Evolutionary conservation across 1,140 invertebrate species (phyloP).

Genomic region (Macrostomum lignano): DNA sequence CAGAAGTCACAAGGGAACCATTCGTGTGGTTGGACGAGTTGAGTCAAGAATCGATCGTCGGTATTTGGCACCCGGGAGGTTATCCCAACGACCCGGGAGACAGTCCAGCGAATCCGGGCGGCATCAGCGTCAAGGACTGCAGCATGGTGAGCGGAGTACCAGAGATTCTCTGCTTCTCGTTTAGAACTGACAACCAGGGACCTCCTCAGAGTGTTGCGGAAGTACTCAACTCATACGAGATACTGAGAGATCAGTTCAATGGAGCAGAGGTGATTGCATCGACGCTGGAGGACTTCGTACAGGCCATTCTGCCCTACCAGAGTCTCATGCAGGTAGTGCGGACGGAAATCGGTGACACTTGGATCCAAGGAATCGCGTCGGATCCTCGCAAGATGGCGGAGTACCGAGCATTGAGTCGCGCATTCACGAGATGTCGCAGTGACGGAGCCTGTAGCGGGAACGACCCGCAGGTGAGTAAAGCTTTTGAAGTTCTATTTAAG

Average conservation of each 20-base stretch:
- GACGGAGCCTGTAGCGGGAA: too few species aligned
- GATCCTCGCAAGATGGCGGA: conserved; percentile 1
- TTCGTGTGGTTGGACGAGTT: too few species aligned
- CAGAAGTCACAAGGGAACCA: conserved; percentile 14
- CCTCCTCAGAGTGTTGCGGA: conserved; percentile 8
- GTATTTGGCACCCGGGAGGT: conserved; percentile 7
- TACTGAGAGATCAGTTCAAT: neutral
- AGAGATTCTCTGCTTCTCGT: conserved; percentile 15
- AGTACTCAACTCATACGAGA: neutral
- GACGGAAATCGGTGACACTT: conserved; percentile 1
- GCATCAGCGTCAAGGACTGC: conserved; percentile 12
- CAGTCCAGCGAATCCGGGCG: conserved; percentile 10
- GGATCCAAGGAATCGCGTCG: conserved; percentile 2
- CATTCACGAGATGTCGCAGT: too few species aligned
- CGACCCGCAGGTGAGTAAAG: neutral
- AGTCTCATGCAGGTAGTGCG: neutral
- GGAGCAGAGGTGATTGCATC: neutral
- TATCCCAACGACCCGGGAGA: conserved; percentile 9
- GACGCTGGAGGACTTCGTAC: neutral
- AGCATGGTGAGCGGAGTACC: conserved; percentile 10
- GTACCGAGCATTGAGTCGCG: conserved; percentile 1
- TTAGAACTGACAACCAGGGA: conserved; percentile 14
- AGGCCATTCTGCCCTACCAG: neutral
- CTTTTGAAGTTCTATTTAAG: too few species aligned
- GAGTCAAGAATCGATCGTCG: too few species aligned